Evolutionary conservation across 2,888 invertebrate species (phyloP), one percentile per base, ranked within the genome.

Genomic region (Cancer borealis): DNA sequence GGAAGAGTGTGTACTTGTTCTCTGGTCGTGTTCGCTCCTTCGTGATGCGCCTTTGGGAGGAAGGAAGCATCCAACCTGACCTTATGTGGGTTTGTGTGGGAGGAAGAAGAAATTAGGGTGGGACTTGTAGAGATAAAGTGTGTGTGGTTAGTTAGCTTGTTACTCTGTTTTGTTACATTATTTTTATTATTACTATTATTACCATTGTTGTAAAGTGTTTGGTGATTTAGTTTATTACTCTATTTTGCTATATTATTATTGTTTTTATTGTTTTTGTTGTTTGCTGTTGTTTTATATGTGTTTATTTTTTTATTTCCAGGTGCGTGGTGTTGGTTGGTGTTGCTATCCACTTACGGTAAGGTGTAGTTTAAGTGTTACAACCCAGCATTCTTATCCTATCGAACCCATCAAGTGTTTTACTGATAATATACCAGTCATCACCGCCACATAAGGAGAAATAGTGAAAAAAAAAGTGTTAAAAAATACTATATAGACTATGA

Each of bases 291-390:
- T 21, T 60, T 10, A 60, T 21, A 60, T 17, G 21, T 10, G 21
- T 84, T 84, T 84, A n/a, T n/a, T n/a, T 14, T 39, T 39, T n/a
- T 84, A 14, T 17, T 84, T 84, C 30, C 84, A 84, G 84, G 84
- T 84, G 84, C 39, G 84, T 84, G 30, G 39, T 84, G 60, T 60
- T 84, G 84, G 14, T 30, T 39, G 84, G 39, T 30, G 39, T 84
- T 39, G 39, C 30, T 84, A 39, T 12, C 39, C 14, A 17, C 84
- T 84, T 84, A 84, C 39, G 84, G 84, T 84, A 39, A 84, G 84
- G 84, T 84, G 84, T 84, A 84, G 39, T 39, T 30, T 39, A 60
- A 84, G 84, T 84, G 84, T 39, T 30, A 39, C 84, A 39, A 3
- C 84, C 84, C 84, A 10, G 30, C 79, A 30, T 39, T 39, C 39